Base-by-base conservation (phyloP, 1,140 invertebrate species). In the Leptinotarsa defecta region DNA sequence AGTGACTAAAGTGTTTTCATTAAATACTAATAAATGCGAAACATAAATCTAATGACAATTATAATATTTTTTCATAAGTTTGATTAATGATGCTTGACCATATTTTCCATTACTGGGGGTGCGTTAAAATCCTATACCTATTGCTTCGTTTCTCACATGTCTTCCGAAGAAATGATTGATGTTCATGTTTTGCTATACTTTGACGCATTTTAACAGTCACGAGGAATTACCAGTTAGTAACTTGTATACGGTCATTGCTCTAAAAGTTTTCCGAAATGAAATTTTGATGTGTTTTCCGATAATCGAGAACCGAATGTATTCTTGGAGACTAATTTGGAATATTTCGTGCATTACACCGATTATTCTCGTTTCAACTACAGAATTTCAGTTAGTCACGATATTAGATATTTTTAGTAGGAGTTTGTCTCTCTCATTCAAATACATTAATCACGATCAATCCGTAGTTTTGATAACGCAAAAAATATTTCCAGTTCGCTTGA, bases 271-370 rank as follows among this genome's bases (percentile, higher is more conserved):
- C 52, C 52, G 13, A 43, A 43, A 43, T 43, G 52, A 57, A 57
- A 57, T 57, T 57, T 57, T 57, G 52, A n/a, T 57, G 52, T 57
- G 52, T 17, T 57, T 57, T 57, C 52, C 15, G 13, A 57, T 57
- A 57, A 57, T 57, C 15, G 52, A 57, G 52, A 57, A 57, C n/a
- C 52, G 52, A 57, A 17, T 57, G 52, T 57, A 13, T 57, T 57
- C 6, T 57, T 0, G 52, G 15, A 19, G 52, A 57, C 15, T 57
- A 57, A 57, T 57, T 57, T 57, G 52, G n/a, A 57, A 57, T 57
- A 57, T 57, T 57, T 57, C 52, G 52, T 57, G 52, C 52, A 57
- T 57, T n/a, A 57, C 52, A 57, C 52, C 52, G 52, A 57, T 57
- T 57, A 57, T 57, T 57, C n/a, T 17, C 1, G 52, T 57, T 57